Evolutionary conservation across 2,113 vertebrate species (phyloP), one percentile per base, ranked within the genome.

Genomic region (Amazona vittata): DNA sequence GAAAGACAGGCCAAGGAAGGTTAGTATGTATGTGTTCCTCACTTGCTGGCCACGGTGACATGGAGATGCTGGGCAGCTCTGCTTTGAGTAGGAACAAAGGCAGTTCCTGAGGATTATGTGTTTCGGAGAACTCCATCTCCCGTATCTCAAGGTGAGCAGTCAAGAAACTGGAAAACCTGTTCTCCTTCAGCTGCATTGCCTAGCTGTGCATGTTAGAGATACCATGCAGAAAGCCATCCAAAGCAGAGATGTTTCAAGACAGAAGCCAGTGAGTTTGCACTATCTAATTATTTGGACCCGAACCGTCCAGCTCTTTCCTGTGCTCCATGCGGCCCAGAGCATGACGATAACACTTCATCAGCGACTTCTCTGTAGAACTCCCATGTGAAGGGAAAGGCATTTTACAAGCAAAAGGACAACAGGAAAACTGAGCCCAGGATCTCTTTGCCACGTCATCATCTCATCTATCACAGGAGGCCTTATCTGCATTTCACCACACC

Each of bases 181-280:
- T 39, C 15, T 46, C 52, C 50, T 82, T 33, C 55, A 22, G 16
- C 19, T 62, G 69, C 28, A 16, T 10, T 68, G 12, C 14, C 41
- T 39, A 33, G 8, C 9, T 7, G 15, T 7, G 63, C 1, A 0
- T 9, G 0, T 13, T 3, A 37, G n/a, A 82, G 37, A 21, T 15
- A 83, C 35, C 43, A 28, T 0, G 4, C 47, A 53, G 49, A 80
- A 83, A 71, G 50, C 13, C 49, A 46, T 6, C 13, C 70, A 80
- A 83, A 67, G 6, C 17, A 2, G 4, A 75, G 49, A 63, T 26
- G 17, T 15, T 83, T 11, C 76, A 41, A 91, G 80, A 33, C 60
- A 83, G 46, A 71, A 62, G 47, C 11, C 62, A 60, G 20, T 7
- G 60, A 83, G 12, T 75, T 95, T 62, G 63, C 4, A 2, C 55